These are phyloP conservation scores for Frankliniella intonsa DNA, from an alignment of 2,888 invertebrate genomes.

Conservation along the genomic window DNA sequence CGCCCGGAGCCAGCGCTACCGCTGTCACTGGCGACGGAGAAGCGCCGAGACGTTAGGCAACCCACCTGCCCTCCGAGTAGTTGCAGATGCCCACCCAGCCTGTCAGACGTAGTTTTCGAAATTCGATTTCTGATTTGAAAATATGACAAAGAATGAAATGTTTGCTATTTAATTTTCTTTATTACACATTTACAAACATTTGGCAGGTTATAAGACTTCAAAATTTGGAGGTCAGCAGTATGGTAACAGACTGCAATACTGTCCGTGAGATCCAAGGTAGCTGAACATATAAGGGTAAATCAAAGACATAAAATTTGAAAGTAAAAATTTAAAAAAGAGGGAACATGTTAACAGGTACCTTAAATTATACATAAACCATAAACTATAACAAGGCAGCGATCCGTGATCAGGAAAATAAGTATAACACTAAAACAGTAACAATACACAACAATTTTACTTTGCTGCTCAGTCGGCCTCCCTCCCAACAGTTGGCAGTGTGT, in stretches of 20 bases:
- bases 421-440: constrained; percentile 25
- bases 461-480: constrained; percentile 11
- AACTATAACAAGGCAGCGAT: constrained; percentile 1
- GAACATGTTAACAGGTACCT: constrained; percentile 26
- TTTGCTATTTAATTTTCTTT: constrained; percentile 15
- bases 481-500: background rate
- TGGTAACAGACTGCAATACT: constrained; percentile 24
- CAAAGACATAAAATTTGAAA: constrained; percentile 24
- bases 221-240: constrained; percentile 25
- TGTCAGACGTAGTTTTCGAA: too few relatives aligned
- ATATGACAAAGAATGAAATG: background rate
- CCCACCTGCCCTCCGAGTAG: too few relatives aligned
- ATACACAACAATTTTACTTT: constrained; percentile 1
- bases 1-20: too few relatives aligned
- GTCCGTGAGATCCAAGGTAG: constrained; percentile 22
- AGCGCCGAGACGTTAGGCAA: too few relatives aligned
- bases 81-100: too few relatives aligned
- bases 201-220: constrained; percentile 25
- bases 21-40: too few relatives aligned
- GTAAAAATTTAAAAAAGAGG: constrained; percentile 12
- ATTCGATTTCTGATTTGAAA: background rate
- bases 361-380: constrained; percentile 24
- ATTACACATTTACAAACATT: constrained; percentile 27
- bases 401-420: constrained; percentile 5
- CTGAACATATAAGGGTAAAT: constrained; percentile 16